Percentiles rank a stretch among this genome's conserved stretches.
Evolutionary conservation across 2,797 vertebrate species (phyloP).

Genomic region (Enteromius mattozi): DNA sequence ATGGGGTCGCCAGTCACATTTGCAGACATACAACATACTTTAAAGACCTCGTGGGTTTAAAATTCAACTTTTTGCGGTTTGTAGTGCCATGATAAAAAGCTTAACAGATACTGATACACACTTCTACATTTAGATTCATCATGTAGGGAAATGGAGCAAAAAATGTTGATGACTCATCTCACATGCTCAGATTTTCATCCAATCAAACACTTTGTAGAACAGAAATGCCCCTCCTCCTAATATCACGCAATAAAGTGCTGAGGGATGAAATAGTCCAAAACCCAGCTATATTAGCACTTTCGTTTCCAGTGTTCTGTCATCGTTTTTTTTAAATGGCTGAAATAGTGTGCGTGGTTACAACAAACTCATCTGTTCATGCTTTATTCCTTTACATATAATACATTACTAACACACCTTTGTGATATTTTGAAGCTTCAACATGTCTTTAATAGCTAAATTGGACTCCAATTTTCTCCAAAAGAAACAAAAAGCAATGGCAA

Average conservation of each 20-base stretch:
- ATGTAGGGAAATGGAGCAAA: neutral
- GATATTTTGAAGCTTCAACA: neutral
- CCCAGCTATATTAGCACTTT: neutral
- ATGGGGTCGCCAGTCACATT: conserved; percentile 30
- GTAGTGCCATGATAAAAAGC: neutral
- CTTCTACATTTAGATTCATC: conserved; percentile 3
- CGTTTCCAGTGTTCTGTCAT: too few relatives aligned
- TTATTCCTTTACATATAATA: neutral
- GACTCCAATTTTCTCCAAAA: neutral
- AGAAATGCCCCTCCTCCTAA: neutral
- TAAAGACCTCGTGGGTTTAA: neutral
- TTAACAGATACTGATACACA: neutral
- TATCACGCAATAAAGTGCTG: neutral
- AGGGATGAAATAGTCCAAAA: neutral
- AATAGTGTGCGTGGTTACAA: neutral
- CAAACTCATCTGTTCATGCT: neutral
- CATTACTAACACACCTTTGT: neutral
- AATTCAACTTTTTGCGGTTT: neutral
- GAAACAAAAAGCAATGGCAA: neutral
- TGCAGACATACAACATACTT: conserved; percentile 11
- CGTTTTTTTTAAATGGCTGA: neutral
- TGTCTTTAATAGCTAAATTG: neutral
- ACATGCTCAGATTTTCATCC: neutral
- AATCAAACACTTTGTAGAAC: neutral
- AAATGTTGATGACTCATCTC: neutral